Evolutionary conservation across 2,113 vertebrate species (phyloP).

Genomic region (Erpornis zantholeuca): DNA sequence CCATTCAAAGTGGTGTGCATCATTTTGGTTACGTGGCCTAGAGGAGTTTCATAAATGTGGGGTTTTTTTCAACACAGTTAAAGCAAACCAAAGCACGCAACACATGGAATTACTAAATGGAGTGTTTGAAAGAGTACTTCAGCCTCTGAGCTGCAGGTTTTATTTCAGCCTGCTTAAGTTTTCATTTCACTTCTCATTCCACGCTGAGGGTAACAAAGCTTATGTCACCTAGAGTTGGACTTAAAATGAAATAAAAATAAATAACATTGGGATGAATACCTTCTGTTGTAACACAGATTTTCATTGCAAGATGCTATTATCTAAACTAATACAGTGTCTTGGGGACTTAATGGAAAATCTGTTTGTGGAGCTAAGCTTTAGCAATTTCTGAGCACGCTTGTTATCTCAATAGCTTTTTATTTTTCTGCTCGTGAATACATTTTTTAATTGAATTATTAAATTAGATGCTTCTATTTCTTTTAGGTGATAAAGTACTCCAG

Average conservation of each 20-base stretch:
- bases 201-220: background rate
- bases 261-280: background rate
- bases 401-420: background rate
- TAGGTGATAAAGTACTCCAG: background rate
- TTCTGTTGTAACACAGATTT: conserved; percentile 19
- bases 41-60: background rate
- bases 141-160: background rate
- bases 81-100: background rate
- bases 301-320: background rate
- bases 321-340: background rate
- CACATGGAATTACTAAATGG: background rate
- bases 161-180: conserved; percentile 3
- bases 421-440: background rate
- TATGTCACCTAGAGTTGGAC: background rate
- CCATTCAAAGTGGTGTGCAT: background rate
- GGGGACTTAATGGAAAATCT: background rate
- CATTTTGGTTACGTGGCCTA: background rate
- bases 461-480: background rate
- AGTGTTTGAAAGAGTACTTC: background rate
- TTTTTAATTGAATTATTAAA: background rate
- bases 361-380: background rate
- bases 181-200: background rate
- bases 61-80: rapidly evolving
- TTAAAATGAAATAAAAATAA: conserved; percentile 32
- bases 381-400: background rate